Evolutionary conservation across 2,113 vertebrate genomes (phyloP), one percentile per base, ranked within the genome.

Genomic region (Chlamydotis undulata): DNA sequence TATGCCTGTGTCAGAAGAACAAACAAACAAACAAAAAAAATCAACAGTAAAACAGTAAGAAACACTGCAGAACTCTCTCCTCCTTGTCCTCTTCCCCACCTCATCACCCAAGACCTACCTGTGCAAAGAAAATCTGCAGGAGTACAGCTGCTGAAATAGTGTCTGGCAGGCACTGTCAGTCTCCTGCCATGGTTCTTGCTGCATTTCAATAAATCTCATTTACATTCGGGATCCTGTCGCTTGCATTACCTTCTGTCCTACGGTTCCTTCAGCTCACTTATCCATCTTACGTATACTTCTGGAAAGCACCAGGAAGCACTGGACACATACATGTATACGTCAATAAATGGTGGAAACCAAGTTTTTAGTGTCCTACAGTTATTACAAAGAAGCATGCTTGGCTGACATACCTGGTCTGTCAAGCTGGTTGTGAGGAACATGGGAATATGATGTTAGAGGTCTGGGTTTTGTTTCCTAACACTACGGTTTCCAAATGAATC

Each of bases 31-130:
- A 50, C 35, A 35, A 28, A 73, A 49, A 25, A 75, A 37, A 8
- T 24, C 35, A 60, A 53, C 37, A 83, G 53, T n/a, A 57, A 79
- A 79, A 16, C n/a, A 95, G 0, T 17, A 73, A 15, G 49, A 87
- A 95, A 49, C 29, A 43, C 16, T 61, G 75, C 11, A 73, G 43
- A 94, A 63, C 33, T 87, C 47, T 25, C 37, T 77, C 37, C 19
- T 83, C 9, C 33, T 85, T 0, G 0, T 55, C n/a, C 90, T 47
- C 10, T 55, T 33, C 18, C 31, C 7, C 3, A 4, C 10, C 14
- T 57, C n/a, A 24, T 2, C 18, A 22, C 31, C 5, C 25, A 69
- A 83, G 59, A 43, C 25, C 8, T 50, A 73, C 35, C 24, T 35
- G 70, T 79, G n/a, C 33, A 31, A 89, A 74, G 14, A 11, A 56